phyloP scores from a whole-genome alignment of 2,113 vertebrate species.

The Varanus salvator region DNA sequence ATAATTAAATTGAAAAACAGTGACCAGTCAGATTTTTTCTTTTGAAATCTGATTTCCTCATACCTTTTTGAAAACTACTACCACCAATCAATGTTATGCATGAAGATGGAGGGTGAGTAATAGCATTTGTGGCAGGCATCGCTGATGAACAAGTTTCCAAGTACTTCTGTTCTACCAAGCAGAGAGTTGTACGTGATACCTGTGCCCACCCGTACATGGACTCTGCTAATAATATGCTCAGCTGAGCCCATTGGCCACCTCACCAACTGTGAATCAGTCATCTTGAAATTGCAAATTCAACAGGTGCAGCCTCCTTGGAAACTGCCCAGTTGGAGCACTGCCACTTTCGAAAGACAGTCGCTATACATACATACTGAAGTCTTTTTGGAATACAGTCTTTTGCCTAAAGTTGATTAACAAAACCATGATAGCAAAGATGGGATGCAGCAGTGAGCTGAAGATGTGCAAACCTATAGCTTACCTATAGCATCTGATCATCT shows the following conservation, averaged over 20 bases:
- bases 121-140: not conserved
- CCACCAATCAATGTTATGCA: not conserved
- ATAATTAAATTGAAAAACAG: no score
- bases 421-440: not conserved
- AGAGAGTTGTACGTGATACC: not conserved
- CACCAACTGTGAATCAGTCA: not conserved
- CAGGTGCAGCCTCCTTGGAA: not conserved
- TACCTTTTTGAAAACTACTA: not conserved
- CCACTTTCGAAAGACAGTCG: no score
- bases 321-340: no score
- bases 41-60: not conserved
- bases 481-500: not conserved
- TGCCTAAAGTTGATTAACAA: not conserved
- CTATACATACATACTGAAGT: not conserved
- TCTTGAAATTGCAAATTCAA: not conserved
- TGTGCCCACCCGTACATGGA: not conserved
- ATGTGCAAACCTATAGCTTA: not conserved
- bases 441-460: not conserved
- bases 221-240: not conserved
- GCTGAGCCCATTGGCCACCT: not conserved
- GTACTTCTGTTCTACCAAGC: not conserved
- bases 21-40: not conserved
- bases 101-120: not conserved
- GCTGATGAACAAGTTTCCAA: not conserved
- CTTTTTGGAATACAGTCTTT: not conserved